Evolutionary conservation across 2,113 vertebrate genomes (phyloP), one percentile per base, ranked within the genome.

Genomic region (Sylvietta virens): DNA sequence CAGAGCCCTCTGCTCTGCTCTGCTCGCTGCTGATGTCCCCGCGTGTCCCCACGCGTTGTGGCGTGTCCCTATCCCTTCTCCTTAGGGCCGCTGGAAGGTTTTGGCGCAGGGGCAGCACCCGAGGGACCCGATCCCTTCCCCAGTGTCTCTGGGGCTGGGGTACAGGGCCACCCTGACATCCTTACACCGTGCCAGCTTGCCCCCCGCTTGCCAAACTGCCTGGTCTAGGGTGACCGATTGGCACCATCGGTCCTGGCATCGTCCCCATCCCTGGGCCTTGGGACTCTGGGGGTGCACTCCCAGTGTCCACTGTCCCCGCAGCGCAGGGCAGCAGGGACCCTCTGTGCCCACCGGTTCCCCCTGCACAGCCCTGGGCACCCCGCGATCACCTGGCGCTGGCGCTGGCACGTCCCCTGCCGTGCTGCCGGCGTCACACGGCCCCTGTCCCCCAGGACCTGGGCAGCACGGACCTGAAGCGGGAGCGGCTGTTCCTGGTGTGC

Each of bases 401-500:
- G 4, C 64, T 16, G 45, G 23, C 14, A 1, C 8, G 4, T 53
- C 37, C 56, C 5, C 2, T 0, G 3, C 0, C 2, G 33, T 12
- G 84, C 89, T 33, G 57, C 76, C 13, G 0, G 1, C 11, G 73
- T 84, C 26, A 81, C 3, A 3, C 8, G 4, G 11, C 11, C 33
- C 31, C 67, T 11, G 28, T 7, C 26, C 44, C n/a, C 4, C 85
- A 97, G 97, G 97, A 97, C 87, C 78, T 97, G 88, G 97, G 97
- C 89, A 97, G 92, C 91, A 51, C 72, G 31, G 97, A 97, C 80
- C 79, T 97, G 86, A 88, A 94, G 37, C 74, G 97, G 40, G 97
- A 97, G 83, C 87, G 76, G 74, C 88, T 97, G 14, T 96, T 96
- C 86, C 81, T 97, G 70, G 97, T 97, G 83, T 97, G 97, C 71